A percentile compares a stretch with the other conserved stretches of the same genome.
Conservation (phyloP, 2,113 vertebrate species). For the Oxyura jamaicensis region DNA sequence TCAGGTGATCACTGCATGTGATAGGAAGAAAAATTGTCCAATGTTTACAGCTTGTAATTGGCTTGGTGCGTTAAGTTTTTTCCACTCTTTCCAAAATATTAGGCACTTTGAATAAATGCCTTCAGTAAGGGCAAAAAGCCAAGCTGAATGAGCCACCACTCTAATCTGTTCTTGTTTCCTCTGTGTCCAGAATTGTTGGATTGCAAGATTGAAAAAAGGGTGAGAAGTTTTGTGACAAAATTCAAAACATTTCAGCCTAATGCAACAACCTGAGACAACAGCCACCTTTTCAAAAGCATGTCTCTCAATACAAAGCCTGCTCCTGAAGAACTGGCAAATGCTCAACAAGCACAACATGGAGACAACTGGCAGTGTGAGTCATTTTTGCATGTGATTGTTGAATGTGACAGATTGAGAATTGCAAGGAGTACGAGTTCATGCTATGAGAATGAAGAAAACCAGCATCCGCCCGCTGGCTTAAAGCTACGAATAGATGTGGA, state of each 20-base stretch:
- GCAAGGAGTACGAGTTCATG: constrained; percentile 58
- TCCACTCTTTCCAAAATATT: not conserved
- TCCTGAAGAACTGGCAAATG: constrained; percentile 64
- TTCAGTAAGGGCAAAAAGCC: not conserved
- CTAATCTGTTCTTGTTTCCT: not conserved
- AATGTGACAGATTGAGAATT: constrained; percentile 68
- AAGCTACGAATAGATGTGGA: not conserved
- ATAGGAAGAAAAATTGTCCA: not conserved
- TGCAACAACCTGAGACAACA: not conserved
- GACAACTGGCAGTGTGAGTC: constrained; percentile 63
- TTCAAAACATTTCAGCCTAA: not conserved
- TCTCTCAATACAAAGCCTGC: constrained; percentile 19
- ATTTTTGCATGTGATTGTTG: constrained; percentile 53
- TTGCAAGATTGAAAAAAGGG: not conserved
- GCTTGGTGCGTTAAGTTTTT: not conserved
- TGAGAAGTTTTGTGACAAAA: not conserved
- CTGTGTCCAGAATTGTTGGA: not conserved
- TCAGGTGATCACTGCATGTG: not conserved
- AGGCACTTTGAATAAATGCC: not conserved
- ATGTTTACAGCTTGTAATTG: not conserved
- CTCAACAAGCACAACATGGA: constrained; percentile 35
- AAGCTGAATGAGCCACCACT: not conserved
- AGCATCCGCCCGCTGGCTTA: not conserved
- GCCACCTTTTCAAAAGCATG: not conserved
- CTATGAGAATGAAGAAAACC: constrained; percentile 39